Evolutionary conservation across 2,113 vertebrate genomes (phyloP).

Genomic region (Talpa occidentalis): DNA sequence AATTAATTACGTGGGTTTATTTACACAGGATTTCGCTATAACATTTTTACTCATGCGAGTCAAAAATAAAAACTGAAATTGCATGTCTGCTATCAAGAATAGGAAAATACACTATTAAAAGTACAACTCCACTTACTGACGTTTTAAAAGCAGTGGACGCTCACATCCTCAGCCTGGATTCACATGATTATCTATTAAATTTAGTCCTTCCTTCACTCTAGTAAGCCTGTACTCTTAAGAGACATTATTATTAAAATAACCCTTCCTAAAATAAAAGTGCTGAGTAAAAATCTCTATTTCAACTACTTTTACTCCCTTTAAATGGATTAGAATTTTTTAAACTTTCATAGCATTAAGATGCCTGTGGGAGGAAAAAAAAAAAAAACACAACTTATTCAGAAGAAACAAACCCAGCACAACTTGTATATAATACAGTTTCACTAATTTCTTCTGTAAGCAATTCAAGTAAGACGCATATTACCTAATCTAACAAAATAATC

Average conservation of each 20-base stretch:
- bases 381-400: slow-evolving; percentile 65
- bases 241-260: slow-evolving; percentile 37
- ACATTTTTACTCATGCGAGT: slow-evolving; percentile 60
- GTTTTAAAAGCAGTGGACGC: slow-evolving; percentile 47
- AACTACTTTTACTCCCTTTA: slow-evolving; percentile 60
- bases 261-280: slow-evolving; percentile 63
- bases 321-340: slow-evolving; percentile 41
- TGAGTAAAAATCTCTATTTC: slow-evolving; percentile 52
- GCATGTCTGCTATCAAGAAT: slow-evolving; percentile 42
- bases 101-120: slow-evolving; percentile 63
- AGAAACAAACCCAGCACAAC: slow-evolving; percentile 76
- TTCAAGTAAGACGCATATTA: slow-evolving; percentile 65
- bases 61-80: slow-evolving; percentile 63
- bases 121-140: slow-evolving; percentile 41
- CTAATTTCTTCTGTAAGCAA: slow-evolving; percentile 68
- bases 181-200: slow-evolving; percentile 51
- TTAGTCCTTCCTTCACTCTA: slow-evolving; percentile 54
- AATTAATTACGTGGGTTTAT: slow-evolving; percentile 75
- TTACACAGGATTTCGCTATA: slow-evolving; percentile 61
- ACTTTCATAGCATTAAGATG: slow-evolving; percentile 78
- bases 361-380: no score
- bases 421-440: slow-evolving; percentile 58
- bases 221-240: slow-evolving; percentile 55
- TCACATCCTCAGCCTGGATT: slow-evolving; percentile 21
- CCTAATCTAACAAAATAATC: slow-evolving; percentile 73